Conservation (phyloP, 2,888 invertebrate genomes). For the Catocala fraxini region DNA sequence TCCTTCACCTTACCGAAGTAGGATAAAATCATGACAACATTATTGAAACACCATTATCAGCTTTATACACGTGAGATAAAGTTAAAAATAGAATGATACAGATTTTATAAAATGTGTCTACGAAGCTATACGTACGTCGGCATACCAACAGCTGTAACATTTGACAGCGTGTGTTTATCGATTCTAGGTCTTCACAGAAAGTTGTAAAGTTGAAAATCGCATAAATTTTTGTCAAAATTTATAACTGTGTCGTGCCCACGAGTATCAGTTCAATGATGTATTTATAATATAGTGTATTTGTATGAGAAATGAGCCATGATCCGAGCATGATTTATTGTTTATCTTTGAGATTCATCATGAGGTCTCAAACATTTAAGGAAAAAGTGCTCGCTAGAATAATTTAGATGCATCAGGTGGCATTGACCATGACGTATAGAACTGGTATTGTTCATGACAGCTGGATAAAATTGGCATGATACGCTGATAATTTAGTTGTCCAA, state of each 20-base stretch:
- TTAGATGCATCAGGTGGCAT: conserved; percentile 1
- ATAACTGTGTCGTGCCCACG: conserved; percentile 32
- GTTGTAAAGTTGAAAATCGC: conserved; percentile 25
- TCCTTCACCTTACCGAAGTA: conserved; percentile 24
- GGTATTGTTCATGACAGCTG: background rate
- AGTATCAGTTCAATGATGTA: conserved; percentile 42
- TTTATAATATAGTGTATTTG: conserved; percentile 38
- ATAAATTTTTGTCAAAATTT: conserved; percentile 28
- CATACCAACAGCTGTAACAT: conserved; percentile 48
- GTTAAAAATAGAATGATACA: conserved; percentile 23
- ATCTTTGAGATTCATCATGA: conserved; percentile 11
- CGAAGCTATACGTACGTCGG: conserved; percentile 30
- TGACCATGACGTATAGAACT: background rate
- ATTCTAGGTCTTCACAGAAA: conserved; percentile 16
- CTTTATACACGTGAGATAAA: conserved; percentile 30
- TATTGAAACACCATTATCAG: conserved; percentile 19
- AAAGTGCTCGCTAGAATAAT: conserved; percentile 1
- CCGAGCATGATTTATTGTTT: conserved; percentile 37
- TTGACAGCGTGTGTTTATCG: conserved; percentile 16
- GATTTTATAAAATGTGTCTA: conserved; percentile 29
- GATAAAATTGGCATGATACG: background rate
- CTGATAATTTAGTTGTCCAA: no score
- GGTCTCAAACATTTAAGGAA: background rate
- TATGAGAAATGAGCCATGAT: conserved; percentile 38
- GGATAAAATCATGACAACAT: conserved; percentile 31